Evolutionary conservation across 2,113 vertebrate species (phyloP).

Genomic region (Gila orcuttii): DNA sequence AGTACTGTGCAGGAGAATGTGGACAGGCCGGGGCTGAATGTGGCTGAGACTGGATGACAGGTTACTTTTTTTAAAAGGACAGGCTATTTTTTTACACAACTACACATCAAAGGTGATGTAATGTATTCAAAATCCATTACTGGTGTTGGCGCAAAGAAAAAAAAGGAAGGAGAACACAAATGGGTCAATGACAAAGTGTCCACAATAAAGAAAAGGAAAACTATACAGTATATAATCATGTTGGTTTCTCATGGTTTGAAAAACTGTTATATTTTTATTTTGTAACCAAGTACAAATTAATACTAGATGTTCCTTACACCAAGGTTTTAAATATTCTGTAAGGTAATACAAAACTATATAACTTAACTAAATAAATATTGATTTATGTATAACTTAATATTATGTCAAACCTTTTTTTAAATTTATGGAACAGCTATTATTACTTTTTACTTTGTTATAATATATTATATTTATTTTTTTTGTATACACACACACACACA

Average conservation of each 20-base stretch:
- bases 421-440: no score
- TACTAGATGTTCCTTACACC: neutral
- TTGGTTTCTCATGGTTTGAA: neutral
- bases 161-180: neutral
- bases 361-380: no score
- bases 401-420: no score
- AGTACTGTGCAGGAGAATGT: neutral
- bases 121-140: neutral
- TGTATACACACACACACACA: no score
- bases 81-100: slow-evolving; percentile 15
- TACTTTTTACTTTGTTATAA: no score
- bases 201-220: neutral
- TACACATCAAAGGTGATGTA: neutral
- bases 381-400: no score
- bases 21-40: neutral
- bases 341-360: neutral
- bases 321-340: neutral
- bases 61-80: slow-evolving; percentile 26
- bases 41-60: neutral
- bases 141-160: neutral
- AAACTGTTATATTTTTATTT: neutral
- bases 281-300: neutral
- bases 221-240: neutral
- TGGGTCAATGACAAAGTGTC: neutral
- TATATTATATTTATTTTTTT: no score